Evolutionary conservation across 2,888 invertebrate genomes (phyloP).

Genomic region (Habrosyne pyritoides): DNA sequence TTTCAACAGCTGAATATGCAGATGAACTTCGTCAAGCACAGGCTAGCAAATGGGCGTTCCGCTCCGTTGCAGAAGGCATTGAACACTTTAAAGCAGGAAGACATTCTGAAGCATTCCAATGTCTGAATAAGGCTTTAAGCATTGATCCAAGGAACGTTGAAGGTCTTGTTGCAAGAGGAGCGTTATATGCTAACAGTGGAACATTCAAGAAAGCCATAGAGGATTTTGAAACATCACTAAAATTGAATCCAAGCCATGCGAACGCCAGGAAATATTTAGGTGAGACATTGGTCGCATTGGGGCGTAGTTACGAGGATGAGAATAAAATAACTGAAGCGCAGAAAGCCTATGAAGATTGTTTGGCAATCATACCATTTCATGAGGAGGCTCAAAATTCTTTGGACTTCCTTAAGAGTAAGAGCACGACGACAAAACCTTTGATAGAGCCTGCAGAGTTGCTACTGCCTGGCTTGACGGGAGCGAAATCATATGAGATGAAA

Average conservation of each 20-base stretch:
- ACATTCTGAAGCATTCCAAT: conserved; percentile 97
- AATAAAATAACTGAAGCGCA: conserved; percentile 93
- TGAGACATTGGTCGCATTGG: conserved; percentile 95
- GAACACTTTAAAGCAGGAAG: conserved; percentile 96
- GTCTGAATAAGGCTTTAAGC: conserved; percentile 95
- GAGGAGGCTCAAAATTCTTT: conserved; percentile 93
- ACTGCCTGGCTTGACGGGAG: conserved; percentile 83
- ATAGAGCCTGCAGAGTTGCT: conserved; percentile 86
- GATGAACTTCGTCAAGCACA: conserved; percentile 93
- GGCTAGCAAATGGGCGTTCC: conserved; percentile 96
- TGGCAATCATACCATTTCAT: conserved; percentile 92
- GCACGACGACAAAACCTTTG: conserved; percentile 81
- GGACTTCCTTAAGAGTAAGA: conserved; percentile 90
- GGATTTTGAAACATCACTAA: conserved; percentile 96
- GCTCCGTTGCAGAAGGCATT: conserved; percentile 97
- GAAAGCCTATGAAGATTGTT: conserved; percentile 92
- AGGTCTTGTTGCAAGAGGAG: conserved; percentile 95
- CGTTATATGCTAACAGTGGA: conserved; percentile 96
- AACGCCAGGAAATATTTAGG: conserved; percentile 97
- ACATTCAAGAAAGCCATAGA: conserved; percentile 96
- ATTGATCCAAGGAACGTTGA: conserved; percentile 97
- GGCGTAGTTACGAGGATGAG: conserved; percentile 94
- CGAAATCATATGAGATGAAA: conserved; percentile 85
- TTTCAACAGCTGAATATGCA: conserved; percentile 92
- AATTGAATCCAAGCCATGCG: conserved; percentile 93